Percentiles rank a stretch among this genome's conserved stretches.
Conservation (phyloP, 2,888 invertebrate species). For the Chaitophorus viminalis region DNA sequence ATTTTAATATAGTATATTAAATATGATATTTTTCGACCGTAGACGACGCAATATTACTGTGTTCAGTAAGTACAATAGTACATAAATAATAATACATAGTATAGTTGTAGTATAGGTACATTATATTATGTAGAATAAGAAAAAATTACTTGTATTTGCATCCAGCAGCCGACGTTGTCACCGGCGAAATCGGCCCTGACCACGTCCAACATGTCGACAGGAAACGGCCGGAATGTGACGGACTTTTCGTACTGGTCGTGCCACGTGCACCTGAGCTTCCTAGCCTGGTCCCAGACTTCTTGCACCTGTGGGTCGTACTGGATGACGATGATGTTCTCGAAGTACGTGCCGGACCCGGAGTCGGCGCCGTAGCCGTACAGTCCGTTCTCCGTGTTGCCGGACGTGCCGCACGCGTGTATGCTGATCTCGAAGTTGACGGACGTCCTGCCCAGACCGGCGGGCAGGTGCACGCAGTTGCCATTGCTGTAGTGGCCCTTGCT, state of each 20-base stretch:
- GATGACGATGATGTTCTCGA: slow-evolving; percentile 92
- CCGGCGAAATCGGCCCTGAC: slow-evolving; percentile 95
- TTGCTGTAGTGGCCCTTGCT: slow-evolving; percentile 95
- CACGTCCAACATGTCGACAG: slow-evolving; percentile 93
- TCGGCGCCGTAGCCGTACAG: slow-evolving; percentile 86
- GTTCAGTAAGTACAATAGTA: too few species aligned
- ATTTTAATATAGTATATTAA: too few species aligned
- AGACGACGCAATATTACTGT: too few species aligned
- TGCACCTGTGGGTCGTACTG: slow-evolving; percentile 92
- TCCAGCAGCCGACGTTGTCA: slow-evolving; percentile 96
- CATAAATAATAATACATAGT: too few species aligned
- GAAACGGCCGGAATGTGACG: slow-evolving; percentile 92
- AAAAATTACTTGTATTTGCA: slow-evolving; percentile 86
- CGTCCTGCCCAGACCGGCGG: slow-evolving; percentile 85
- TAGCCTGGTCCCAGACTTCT: slow-evolving; percentile 95
- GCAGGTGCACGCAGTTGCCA: slow-evolving; percentile 89
- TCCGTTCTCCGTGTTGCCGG: slow-evolving; percentile 92
- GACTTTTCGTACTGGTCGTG: slow-evolving; percentile 96
- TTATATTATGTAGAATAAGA: too few species aligned
- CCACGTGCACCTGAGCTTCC: slow-evolving; percentile 93
- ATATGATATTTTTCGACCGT: too few species aligned
- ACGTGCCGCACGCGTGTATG: slow-evolving; percentile 90
- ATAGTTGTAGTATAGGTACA: too few species aligned
- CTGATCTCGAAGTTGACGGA: slow-evolving; percentile 91
- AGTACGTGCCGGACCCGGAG: slow-evolving; percentile 89